Conservation (phyloP, 2,888 invertebrate species). For the Pyrgus malvae region DNA sequence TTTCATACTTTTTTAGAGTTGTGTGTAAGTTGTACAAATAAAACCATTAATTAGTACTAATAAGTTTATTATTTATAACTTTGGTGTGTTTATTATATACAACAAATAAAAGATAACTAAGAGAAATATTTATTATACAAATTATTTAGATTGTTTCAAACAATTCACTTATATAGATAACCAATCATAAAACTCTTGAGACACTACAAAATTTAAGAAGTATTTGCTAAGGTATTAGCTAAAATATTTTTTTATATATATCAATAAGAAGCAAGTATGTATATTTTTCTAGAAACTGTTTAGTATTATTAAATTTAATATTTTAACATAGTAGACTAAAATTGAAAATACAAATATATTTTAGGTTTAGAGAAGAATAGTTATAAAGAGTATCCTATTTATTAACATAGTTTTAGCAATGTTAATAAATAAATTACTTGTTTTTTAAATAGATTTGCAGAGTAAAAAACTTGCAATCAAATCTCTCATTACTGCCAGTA, state of each 20-base stretch:
- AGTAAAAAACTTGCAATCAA: too few relatives aligned
- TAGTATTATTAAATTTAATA: too few relatives aligned
- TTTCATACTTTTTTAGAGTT: slow-evolving; percentile 18
- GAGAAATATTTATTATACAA: slow-evolving; percentile 63
- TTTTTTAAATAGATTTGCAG: too few relatives aligned
- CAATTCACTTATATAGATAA: slow-evolving; percentile 37
- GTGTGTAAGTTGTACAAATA: slow-evolving; percentile 41
- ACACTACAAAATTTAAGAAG: slow-evolving; percentile 19
- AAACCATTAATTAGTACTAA: slow-evolving; percentile 69
- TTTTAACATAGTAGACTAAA: background rate
- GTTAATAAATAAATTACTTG: too few relatives aligned
- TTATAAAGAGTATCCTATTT: too few relatives aligned
- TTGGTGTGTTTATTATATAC: slow-evolving; percentile 80
- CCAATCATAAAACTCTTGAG: slow-evolving; percentile 42
- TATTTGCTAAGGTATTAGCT: slow-evolving; percentile 25
- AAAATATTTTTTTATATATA: slow-evolving; percentile 14
- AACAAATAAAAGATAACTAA: slow-evolving; percentile 74
- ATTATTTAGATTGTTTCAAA: slow-evolving; percentile 33
- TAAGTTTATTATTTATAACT: slow-evolving; percentile 78
- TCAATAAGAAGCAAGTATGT: slow-evolving; percentile 17
- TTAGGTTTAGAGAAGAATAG: background rate
- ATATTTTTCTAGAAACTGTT: slow-evolving; percentile 20
- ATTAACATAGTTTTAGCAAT: too few relatives aligned
- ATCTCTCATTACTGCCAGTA: too few relatives aligned
- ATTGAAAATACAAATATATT: slow-evolving; percentile 4